Conservation (phyloP, 2,797 vertebrate genomes). For the Anguilla obscura region DNA sequence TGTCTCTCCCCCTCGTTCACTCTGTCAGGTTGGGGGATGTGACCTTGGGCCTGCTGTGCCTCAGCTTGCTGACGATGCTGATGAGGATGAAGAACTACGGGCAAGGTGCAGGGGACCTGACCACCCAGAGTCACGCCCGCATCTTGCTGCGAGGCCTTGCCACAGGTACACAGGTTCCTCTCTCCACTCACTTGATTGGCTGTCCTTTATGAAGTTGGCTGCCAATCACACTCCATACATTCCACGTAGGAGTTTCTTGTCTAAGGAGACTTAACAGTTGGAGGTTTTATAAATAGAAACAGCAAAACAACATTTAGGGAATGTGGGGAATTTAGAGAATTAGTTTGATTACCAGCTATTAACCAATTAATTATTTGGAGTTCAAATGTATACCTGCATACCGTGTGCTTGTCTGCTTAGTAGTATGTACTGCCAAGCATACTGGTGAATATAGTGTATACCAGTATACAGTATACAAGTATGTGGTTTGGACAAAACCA, state of each 20-base stretch:
- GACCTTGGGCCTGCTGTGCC: slow-evolving; percentile 80
- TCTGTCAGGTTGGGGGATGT: slow-evolving; percentile 76
- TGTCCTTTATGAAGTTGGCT: neutral
- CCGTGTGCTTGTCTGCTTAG: neutral
- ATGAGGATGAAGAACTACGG: slow-evolving; percentile 74
- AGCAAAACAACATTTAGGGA: neutral
- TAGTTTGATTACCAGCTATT: neutral
- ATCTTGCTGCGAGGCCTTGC: slow-evolving; percentile 76
- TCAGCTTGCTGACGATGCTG: slow-evolving; percentile 71
- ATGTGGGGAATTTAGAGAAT: neutral
- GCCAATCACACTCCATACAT: neutral
- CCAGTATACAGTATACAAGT: too few relatives aligned
- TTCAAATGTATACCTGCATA: neutral
- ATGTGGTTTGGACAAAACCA: too few relatives aligned
- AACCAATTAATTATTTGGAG: neutral
- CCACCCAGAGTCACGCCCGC: slow-evolving; percentile 58
- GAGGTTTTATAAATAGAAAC: neutral
- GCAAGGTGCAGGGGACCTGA: slow-evolving; percentile 17
- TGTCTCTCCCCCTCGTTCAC: neutral
- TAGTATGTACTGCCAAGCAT: neutral
- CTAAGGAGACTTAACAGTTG: neutral
- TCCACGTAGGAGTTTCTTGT: neutral
- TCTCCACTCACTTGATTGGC: neutral
- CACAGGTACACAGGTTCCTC: slow-evolving; percentile 72
- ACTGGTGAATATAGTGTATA: neutral